Percentiles rank a stretch among this genome's conserved stretches.
phyloP scores from a whole-genome alignment of 2,888 invertebrate species.

The Tinea semifulvella region DNA sequence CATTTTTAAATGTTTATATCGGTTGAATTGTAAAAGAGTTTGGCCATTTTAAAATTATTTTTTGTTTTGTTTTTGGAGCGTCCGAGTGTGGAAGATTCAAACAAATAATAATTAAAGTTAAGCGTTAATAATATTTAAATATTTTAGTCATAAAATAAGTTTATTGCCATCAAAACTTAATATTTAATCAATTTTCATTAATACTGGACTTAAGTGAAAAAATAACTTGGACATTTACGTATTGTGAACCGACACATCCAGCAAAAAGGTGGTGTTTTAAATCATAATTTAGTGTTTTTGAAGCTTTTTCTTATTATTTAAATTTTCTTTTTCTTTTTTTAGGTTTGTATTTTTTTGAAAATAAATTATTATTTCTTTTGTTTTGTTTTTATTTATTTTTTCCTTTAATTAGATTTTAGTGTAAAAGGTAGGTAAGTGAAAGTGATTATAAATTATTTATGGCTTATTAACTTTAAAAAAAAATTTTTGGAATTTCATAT shows the following conservation, averaged over 20 bases:
- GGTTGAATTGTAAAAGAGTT: slow-evolving; percentile 55
- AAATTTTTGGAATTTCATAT: too few relatives aligned
- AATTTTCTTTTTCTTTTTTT: slow-evolving; percentile 2
- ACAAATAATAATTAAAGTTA: slow-evolving; percentile 18
- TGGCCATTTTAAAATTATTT: slow-evolving; percentile 58
- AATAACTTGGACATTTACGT: slow-evolving; percentile 30
- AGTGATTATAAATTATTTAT: too few relatives aligned
- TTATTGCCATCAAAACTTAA: slow-evolving; percentile 36
- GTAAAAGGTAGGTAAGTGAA: too few relatives aligned
- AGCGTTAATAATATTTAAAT: slow-evolving; percentile 39
- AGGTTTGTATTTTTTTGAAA: slow-evolving; percentile 12
- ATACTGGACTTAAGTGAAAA: slow-evolving; percentile 33
- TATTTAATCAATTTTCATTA: slow-evolving; percentile 29
- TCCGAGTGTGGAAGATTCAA: slow-evolving; percentile 19
- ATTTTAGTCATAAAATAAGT: slow-evolving; percentile 29
- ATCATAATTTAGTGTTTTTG: not conserved
- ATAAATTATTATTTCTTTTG: slow-evolving; percentile 13
- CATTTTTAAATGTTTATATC: slow-evolving; percentile 65
- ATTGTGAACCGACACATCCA: slow-evolving; percentile 22
- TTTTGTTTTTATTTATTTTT: slow-evolving; percentile 18
- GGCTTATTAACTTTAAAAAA: too few relatives aligned
- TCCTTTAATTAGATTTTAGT: too few relatives aligned
- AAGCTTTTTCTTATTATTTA: slow-evolving; percentile 1
- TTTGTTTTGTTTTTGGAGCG: slow-evolving; percentile 50
- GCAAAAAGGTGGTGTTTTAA: slow-evolving; percentile 41